Conservation (phyloP, 2,888 invertebrate genomes). For the Leptopterna dolabrata region DNA sequence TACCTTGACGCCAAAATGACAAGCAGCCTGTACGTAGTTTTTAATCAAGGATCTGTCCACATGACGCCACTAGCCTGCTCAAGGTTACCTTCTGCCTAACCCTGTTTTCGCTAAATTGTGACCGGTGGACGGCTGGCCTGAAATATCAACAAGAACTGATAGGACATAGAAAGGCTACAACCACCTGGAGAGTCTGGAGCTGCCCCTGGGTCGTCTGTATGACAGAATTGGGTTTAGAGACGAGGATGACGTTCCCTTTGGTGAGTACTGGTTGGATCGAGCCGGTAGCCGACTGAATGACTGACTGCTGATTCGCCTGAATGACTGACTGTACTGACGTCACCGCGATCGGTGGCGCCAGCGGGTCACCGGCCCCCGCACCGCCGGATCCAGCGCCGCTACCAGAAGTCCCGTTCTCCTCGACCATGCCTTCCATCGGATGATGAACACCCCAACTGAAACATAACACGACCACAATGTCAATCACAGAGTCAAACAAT, state of each 20-base stretch:
- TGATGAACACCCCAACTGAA: conserved; percentile 62
- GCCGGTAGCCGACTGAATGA: conserved; percentile 88
- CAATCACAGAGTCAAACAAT: neutral
- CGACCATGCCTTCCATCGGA: conserved; percentile 92
- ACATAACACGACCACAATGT: conserved; percentile 10
- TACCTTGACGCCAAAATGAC: no score
- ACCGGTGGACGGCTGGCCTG: no score
- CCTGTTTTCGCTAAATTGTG: no score
- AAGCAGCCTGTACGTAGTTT: no score
- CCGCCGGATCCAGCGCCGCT: conserved; percentile 53
- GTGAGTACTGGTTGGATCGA: conserved; percentile 85
- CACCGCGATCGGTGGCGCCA: conserved; percentile 70
- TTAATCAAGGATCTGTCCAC: no score
- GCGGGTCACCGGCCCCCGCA: conserved; percentile 66
- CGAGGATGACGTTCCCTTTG: conserved; percentile 89
- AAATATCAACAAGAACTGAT: no score
- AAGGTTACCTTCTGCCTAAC: no score
- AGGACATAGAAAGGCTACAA: conserved; percentile 60
- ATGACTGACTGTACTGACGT: conserved; percentile 91
- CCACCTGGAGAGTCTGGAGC: conserved; percentile 87
- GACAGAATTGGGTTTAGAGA: conserved; percentile 90
- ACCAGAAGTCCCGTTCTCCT: conserved; percentile 79
- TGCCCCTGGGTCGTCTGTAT: conserved; percentile 92
- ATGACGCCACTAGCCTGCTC: no score
- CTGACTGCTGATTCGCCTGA: conserved; percentile 95